A percentile compares a stretch with the other conserved stretches of the same genome.
Conservation (phyloP, 2,888 invertebrate species). For the Amblyjoppa proteus region DNA sequence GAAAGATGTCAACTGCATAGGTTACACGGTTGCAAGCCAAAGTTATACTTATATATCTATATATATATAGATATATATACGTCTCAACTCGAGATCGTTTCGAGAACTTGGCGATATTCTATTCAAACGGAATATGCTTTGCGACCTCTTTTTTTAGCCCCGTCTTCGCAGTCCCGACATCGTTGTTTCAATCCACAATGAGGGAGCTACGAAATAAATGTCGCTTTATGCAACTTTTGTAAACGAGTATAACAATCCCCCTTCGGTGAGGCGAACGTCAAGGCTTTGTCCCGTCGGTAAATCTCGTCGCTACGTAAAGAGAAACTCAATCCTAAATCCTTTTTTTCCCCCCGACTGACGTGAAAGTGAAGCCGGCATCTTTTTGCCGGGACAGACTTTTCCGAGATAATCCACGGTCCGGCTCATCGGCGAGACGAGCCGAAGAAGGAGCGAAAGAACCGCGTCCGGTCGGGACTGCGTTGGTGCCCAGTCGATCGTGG, state of each 20-base stretch:
- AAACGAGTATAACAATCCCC: background rate
- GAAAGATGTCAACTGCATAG: slow-evolving; percentile 8
- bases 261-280: background rate
- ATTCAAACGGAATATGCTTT: slow-evolving; percentile 35
- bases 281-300: slow-evolving; percentile 16
- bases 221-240: background rate
- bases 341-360: background rate
- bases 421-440: background rate
- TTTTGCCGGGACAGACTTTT: slow-evolving; percentile 33
- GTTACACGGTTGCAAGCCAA: background rate
- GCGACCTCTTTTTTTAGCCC: slow-evolving; percentile 21
- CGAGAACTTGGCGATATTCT: slow-evolving; percentile 14
- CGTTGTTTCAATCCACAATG: slow-evolving; percentile 30
- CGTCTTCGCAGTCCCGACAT: slow-evolving; percentile 1
- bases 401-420: slow-evolving; percentile 16
- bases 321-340: slow-evolving; percentile 7
- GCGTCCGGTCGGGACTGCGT: slow-evolving; percentile 19
- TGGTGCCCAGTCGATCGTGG: slow-evolving; percentile 54
- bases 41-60: background rate
- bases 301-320: background rate
- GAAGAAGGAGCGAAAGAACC: slow-evolving; percentile 14
- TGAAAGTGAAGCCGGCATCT: slow-evolving; percentile 9
- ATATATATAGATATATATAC: background rate
- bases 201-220: slow-evolving; percentile 24
- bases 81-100: slow-evolving; percentile 27